These are phyloP conservation scores for Cyrtorhinus lividipennis DNA, from an alignment of 1,140 invertebrate genomes.

Conservation along the genomic window DNA sequence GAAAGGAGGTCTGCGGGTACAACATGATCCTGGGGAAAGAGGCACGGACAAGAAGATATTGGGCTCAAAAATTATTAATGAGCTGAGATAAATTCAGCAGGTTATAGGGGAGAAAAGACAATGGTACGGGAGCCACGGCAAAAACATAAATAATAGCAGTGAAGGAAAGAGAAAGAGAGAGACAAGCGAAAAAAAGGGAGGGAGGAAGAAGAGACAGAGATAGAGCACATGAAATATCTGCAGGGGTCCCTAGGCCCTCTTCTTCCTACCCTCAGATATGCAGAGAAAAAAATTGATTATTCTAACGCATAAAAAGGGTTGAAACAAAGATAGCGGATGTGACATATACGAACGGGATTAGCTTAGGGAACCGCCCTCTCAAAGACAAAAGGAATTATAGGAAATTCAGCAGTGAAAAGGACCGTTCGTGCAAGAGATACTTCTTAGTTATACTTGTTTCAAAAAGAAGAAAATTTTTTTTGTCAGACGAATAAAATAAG, in stretches of 20 bases:
- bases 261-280: constrained; percentile 21
- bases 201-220: constrained; percentile 9
- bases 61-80: constrained; percentile 22
- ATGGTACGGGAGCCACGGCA: constrained; percentile 12
- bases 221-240: constrained; percentile 20
- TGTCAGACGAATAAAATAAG: no score
- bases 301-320: constrained; percentile 27
- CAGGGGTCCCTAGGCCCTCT: constrained; percentile 8
- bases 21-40: constrained; percentile 1
- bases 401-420: constrained; percentile 24
- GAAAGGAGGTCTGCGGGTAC: constrained; percentile 11
- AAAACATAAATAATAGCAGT: constrained; percentile 23
- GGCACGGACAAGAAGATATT: constrained; percentile 20
- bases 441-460: no score
- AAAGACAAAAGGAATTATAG: constrained; percentile 27
- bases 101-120: constrained; percentile 21
- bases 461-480: no score
- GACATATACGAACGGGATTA: constrained; percentile 24
- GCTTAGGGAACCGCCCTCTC: constrained; percentile 13
- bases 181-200: neutral
- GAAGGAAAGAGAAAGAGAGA: constrained; percentile 18
- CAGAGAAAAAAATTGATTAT: constrained; percentile 27
- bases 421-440: no score
- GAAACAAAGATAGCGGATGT: constrained; percentile 28
- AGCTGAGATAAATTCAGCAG: constrained; percentile 23